Evolutionary conservation across 2,113 vertebrate species (phyloP).

Genomic region (Ranitomeya variabilis): DNA sequence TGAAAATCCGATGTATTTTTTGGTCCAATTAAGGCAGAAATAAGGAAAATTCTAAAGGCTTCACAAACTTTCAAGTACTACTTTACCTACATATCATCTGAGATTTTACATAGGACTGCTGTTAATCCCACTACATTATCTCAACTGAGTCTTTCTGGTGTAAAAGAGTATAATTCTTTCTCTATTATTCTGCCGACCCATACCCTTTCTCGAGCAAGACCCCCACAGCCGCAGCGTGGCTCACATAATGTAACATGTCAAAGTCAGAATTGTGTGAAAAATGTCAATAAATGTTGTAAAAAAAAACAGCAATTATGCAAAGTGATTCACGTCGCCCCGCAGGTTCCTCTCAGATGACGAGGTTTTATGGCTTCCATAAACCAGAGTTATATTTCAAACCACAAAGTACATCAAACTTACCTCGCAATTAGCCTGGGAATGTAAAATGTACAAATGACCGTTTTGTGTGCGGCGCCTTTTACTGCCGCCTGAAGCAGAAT

Average conservation of each 20-base stretch:
- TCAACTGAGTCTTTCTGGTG: neutral
- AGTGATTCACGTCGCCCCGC: constrained; percentile 7
- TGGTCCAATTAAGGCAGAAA: too few relatives aligned
- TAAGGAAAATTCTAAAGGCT: too few relatives aligned
- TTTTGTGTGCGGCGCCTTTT: neutral
- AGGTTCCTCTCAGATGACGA: constrained; percentile 18
- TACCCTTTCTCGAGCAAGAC: neutral
- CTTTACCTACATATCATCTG: too few relatives aligned
- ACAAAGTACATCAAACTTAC: constrained; percentile 29
- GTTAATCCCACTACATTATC: too few relatives aligned
- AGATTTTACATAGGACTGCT: too few relatives aligned
- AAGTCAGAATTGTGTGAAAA: neutral
- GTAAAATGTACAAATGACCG: constrained; percentile 52
- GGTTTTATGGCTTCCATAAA: constrained; percentile 41
- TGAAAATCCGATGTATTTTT: too few relatives aligned
- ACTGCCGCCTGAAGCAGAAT: neutral
- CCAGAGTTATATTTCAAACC: constrained; percentile 35
- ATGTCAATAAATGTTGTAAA: constrained; percentile 9
- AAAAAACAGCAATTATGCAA: constrained; percentile 25
- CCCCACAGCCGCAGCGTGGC: neutral
- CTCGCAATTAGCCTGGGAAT: constrained; percentile 40
- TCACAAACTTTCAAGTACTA: too few relatives aligned
- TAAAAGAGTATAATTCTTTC: neutral
- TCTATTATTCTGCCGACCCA: neutral
- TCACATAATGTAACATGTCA: constrained; percentile 1